Conservation (phyloP, 2,797 vertebrate species). For the Anniella stebbinsi region DNA sequence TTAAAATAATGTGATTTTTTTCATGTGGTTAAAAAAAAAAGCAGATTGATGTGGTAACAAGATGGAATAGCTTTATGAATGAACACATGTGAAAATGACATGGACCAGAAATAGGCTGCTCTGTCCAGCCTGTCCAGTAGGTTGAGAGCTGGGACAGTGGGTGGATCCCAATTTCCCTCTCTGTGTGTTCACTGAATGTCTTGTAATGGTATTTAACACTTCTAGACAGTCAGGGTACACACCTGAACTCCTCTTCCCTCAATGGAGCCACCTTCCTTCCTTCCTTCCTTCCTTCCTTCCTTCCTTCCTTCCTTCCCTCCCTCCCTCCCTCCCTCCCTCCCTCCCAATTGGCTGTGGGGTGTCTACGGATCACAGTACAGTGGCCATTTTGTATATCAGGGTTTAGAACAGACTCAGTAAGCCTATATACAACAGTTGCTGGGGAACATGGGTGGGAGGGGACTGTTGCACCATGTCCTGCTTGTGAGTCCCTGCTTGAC, state of each 20-base stretch:
- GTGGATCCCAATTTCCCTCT: background rate
- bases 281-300: background rate
- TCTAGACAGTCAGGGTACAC: background rate
- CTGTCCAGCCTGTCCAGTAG: background rate
- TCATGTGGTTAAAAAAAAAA: no score
- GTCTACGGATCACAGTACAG: background rate
- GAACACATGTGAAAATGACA: no score
- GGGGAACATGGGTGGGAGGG: no score
- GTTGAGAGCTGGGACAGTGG: background rate
- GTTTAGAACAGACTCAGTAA: background rate
- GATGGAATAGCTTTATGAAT: no score
- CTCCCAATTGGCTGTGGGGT: background rate
- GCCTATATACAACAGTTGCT: no score
- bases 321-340: no score
- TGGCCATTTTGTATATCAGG: background rate
- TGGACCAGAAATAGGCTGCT: no score
- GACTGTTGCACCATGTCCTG: no score
- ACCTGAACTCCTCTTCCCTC: background rate
- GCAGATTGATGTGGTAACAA: no score
- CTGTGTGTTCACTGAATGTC: background rate
- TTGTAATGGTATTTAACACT: background rate
- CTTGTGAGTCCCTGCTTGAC: no score
- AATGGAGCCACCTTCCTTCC: background rate
- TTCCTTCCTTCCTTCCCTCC: background rate
- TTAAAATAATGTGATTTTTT: no score